A percentile compares a stretch with the other conserved stretches of the same genome.
phyloP scores from a whole-genome alignment of 2,797 vertebrate species.

The Xenentodon cancila region DNA sequence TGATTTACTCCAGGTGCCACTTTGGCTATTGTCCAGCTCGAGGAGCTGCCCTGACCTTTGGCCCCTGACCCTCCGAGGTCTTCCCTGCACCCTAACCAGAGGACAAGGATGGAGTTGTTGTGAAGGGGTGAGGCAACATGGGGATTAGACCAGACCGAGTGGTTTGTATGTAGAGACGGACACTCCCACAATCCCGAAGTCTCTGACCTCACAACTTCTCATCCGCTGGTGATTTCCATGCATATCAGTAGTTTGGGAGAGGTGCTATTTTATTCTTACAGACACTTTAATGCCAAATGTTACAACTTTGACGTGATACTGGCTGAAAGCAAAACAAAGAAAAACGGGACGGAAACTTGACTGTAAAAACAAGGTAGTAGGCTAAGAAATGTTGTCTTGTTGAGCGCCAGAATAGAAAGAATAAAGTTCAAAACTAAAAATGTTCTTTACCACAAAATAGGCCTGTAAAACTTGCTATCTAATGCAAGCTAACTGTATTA shows the following conservation, averaged over 20 bases:
- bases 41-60: constrained; percentile 74
- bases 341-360: no score
- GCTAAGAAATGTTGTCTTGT: no score
- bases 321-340: no score
- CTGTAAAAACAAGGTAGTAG: no score
- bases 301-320: not conserved
- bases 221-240: constrained; percentile 42
- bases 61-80: constrained; percentile 58
- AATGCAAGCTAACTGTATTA: no score
- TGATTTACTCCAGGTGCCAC: constrained; percentile 85
- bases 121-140: constrained; percentile 65
- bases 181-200: constrained; percentile 46
- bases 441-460: no score
- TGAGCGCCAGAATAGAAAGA: no score
- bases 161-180: constrained; percentile 69
- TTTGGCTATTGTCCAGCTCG: constrained; percentile 79
- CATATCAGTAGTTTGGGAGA: not conserved
- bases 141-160: constrained; percentile 66
- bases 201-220: constrained; percentile 22
- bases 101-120: constrained; percentile 68
- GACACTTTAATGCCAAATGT: not conserved
- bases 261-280: not conserved
- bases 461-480: no score
- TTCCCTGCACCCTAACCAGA: constrained; percentile 68
- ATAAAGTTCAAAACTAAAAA: no score